Base-by-base conservation (phyloP, 1,140 invertebrate species). In the Lucilia cuprina region DNA sequence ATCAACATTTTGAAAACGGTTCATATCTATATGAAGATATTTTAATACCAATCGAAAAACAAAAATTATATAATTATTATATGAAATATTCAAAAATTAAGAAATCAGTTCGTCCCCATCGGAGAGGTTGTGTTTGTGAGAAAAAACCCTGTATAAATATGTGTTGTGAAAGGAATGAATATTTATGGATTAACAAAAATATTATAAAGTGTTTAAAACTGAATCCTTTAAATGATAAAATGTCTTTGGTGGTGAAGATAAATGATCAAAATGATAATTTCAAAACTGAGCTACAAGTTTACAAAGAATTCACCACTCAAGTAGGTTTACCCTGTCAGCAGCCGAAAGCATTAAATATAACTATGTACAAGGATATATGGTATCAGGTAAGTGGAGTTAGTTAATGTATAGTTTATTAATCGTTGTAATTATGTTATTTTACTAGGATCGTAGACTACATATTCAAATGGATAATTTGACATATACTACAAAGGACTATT, bases 51-150 rank as follows among this genome's bases (percentile, higher is more conserved):
- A 74, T 19, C n/a, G n/a, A 21, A 21, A 74, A 74, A 7, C n/a
- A 21, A 19, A 19, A 25, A 3, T 25, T 21, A 21, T 74, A 74
- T 74, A 5, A 21, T 19, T 74, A 74, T 74, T 9, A 21, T 21
- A 3, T 74, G 25, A 25, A 74, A 74, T 74, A 19, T 21, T 25
- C 19, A 21, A 9, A 74, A 10, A 21, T 10, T 2, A 74, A 74
- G 9, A 5, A 21, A 19, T 9, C 17, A 9, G n/a, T 21, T 21
- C 9, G 2, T 19, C n/a, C 4, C 9, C 65, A 74, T 25, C 65
- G 2, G 10, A 83, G 89, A 10, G 89, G 87, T 35, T 90, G 89
- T 83, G 87, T 85, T 17, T 90, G 89, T 75, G 9, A 75, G 13
- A 12, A 88, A 0, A 85, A 49, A 34, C 9, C 75, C 8, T 90